Percentiles rank a stretch among this genome's conserved stretches.
These are phyloP conservation scores for Patagioenas fasciata DNA, from an alignment of 2,113 vertebrate species.

Conservation along the genomic window DNA sequence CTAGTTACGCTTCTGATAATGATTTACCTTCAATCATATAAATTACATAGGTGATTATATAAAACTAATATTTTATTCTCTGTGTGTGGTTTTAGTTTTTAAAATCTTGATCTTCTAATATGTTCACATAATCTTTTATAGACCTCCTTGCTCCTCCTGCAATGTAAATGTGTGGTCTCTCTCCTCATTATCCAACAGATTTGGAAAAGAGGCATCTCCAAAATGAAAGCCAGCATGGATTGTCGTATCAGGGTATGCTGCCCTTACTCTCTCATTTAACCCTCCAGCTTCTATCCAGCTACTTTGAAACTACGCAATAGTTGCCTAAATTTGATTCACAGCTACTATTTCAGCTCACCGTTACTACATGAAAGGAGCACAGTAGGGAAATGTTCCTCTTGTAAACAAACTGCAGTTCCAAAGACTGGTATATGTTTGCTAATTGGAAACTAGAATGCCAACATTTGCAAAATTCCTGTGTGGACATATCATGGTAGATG, in stretches of 20 bases:
- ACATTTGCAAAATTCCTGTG: neutral
- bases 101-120: neutral
- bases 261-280: neutral
- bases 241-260: fast-evolving
- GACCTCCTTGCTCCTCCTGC: neutral
- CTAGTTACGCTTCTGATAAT: neutral
- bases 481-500: neutral
- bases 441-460: neutral
- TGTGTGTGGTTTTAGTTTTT: neutral
- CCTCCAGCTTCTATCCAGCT: neutral
- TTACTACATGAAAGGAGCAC: neutral
- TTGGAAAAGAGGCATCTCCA: neutral
- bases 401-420: neutral
- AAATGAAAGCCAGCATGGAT: neutral
- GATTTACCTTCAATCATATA: neutral
- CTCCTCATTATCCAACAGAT: neutral
- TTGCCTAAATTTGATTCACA: neutral
- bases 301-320: neutral
- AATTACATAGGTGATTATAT: neutral
- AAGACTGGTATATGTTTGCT: neutral
- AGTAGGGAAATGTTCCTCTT: neutral
- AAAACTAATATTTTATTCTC: neutral
- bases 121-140: neutral
- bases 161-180: neutral
- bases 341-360: neutral